Base-by-base conservation (phyloP, 2,888 invertebrate genomes). In the Euplagia quadripunctaria region DNA sequence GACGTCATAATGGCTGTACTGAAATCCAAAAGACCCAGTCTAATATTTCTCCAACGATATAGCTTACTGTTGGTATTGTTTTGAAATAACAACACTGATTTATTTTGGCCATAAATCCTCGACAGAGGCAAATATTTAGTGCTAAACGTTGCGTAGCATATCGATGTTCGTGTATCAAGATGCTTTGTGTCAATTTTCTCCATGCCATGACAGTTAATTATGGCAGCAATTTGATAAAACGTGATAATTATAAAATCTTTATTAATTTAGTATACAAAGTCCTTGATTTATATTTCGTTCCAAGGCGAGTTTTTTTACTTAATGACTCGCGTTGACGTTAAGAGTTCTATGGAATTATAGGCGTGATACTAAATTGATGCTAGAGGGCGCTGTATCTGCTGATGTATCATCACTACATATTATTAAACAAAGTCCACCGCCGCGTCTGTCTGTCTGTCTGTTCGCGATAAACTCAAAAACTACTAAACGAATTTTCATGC, bases 81-180 rank as follows among this genome's bases (percentile, higher is more conserved):
- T 79, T 71, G 70, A 80, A 77, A 78, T 73, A 61, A 65, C 72
- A 74, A 73, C 64, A 70, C 17, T 82, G 82, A 84, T 82, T 82
- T 84, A 82, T 84, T 58, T 42, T 16, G 64, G 72, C 71, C 65
- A 82, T 82, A 80, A 80, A 84, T 84, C 74, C 51, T 69, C 71
- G 49, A 58, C 55, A 64, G 64, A 73, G 42, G 76, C 72, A 82
- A 82, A 82, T 79, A 82, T 78, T 82, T 82, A 79, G 80, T 73
- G 78, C 51, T 84, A 75, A 83, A 65, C 64, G 75, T 41, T 76
- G 46, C 73, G 70, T 61, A 75, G 68, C 80, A 68, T 79, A 79
- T 78, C 63, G 52, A 16, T 76, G 77, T 75, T 79, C 72, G 71
- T 70, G 77, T 58, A 70, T 52, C 42, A 58, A 73, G 65, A 71